phyloP scores from a whole-genome alignment of 2,113 vertebrate species.

The Xenopus borealis region DNA sequence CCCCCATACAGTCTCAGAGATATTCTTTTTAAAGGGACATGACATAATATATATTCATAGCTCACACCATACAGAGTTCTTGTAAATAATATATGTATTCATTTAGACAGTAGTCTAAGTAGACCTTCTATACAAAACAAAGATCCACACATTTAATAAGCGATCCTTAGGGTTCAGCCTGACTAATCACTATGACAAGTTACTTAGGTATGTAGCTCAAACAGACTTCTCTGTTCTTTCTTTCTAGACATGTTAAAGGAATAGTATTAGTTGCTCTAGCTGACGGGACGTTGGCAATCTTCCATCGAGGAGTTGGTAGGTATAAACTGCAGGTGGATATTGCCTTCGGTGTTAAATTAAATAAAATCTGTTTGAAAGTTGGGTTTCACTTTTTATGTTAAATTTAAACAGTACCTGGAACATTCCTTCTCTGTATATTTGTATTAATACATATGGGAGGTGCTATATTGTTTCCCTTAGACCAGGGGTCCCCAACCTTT shows the following conservation, averaged over 20 bases:
- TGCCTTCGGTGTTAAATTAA: background rate
- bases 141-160: background rate
- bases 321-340: background rate
- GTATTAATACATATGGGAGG: too few relatives aligned
- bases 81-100: too few relatives aligned
- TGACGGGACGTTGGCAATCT: slow-evolving; percentile 92
- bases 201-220: background rate
- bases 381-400: background rate
- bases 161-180: background rate
- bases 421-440: too few relatives aligned
- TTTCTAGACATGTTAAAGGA: slow-evolving; percentile 89
- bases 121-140: background rate
- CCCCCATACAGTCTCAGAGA: too few relatives aligned
- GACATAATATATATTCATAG: too few relatives aligned
- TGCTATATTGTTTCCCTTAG: too few relatives aligned
- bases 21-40: too few relatives aligned
- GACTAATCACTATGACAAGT: background rate
- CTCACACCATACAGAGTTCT: too few relatives aligned
- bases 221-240: slow-evolving; percentile 15
- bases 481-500: too few relatives aligned
- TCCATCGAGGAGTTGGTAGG: slow-evolving; percentile 92
- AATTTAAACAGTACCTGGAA: too few relatives aligned
- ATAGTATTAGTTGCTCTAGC: slow-evolving; percentile 92
- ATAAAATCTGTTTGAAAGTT: background rate
- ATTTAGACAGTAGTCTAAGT: background rate